Evolutionary conservation across 2,113 vertebrate genomes (phyloP).

Genomic region (Melanocharis versteri): DNA sequence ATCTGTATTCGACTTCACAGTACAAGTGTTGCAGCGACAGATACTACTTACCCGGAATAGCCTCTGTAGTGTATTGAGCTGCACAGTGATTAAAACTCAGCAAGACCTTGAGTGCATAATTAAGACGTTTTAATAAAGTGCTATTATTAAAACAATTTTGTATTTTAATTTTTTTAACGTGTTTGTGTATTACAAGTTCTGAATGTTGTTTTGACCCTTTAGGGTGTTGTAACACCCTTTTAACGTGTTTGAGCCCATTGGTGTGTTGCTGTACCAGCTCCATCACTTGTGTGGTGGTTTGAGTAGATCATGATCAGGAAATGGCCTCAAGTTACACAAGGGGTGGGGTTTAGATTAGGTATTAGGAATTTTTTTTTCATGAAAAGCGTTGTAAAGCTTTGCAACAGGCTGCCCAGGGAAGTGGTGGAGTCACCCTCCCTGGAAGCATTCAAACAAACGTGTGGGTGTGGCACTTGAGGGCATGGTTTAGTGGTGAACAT

Average conservation of each 20-base stretch:
- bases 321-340: background rate
- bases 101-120: background rate
- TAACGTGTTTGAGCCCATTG: background rate
- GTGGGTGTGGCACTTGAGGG: background rate
- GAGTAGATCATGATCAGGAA: accelerated
- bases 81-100: background rate
- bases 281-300: background rate
- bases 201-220: background rate
- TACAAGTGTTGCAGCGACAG: background rate
- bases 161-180: background rate
- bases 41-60: background rate
- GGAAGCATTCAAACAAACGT: accelerated
- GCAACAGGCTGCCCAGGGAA: background rate
- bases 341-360: background rate
- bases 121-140: background rate
- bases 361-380: background rate
- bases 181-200: background rate
- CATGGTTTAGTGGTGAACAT: background rate
- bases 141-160: background rate
- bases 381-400: background rate
- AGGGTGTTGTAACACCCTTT: background rate
- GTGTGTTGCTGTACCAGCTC: accelerated
- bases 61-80: background rate
- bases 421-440: background rate
- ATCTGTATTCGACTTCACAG: background rate